Base-by-base conservation (phyloP, 2,113 vertebrate genomes). In the Crypturellus undulatus region DNA sequence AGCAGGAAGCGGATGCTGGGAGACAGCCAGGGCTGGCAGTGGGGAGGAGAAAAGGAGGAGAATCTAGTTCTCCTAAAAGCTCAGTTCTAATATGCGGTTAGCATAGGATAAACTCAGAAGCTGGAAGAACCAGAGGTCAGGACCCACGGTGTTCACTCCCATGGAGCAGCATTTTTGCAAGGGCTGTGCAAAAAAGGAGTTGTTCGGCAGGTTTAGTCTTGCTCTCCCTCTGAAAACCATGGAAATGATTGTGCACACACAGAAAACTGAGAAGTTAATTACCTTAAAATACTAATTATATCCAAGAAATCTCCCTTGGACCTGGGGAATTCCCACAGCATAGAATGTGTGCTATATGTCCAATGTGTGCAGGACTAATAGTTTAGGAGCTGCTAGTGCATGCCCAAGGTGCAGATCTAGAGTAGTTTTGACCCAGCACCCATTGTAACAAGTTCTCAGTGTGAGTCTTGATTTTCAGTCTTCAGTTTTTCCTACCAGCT, bases 1-100 rank as follows among this genome's bases (percentile, higher is more conserved):
- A 91, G 78, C 77, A 80, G 63, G 95, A 96, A 96, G 69, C 54
- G 77, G 89, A 93, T 95, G 83, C 2, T 95, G 95, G 94, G 92
- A 96, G 83, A 51, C 51, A 40, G 94, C 92, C 94, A 95, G 88
- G 79, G 79, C 52, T 36, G 90, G 90, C 82, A 94, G 36, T 85
- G 79, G 78, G 60, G 10, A 22, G 47, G 34, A 9, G 17, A 65
- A 32, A 36, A 28, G 60, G 40, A 83, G 77, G 80, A 90, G 68
- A 84, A 69, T 42, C 63, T 1, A 52, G 83, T 93, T 96, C 90
- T 89, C 83, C 95, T 51, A 92, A 78, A 63, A 47, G 80, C 72
- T 88, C 83, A 81, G 72, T 30, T 88, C 86, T 86, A 90, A 92
- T 52, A 70, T 7, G 56, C 38, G 34, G 38, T 64, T 45, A 78